Evolutionary conservation across 1,140 invertebrate species (phyloP).

Genomic region (Brachionus manjavacas): DNA sequence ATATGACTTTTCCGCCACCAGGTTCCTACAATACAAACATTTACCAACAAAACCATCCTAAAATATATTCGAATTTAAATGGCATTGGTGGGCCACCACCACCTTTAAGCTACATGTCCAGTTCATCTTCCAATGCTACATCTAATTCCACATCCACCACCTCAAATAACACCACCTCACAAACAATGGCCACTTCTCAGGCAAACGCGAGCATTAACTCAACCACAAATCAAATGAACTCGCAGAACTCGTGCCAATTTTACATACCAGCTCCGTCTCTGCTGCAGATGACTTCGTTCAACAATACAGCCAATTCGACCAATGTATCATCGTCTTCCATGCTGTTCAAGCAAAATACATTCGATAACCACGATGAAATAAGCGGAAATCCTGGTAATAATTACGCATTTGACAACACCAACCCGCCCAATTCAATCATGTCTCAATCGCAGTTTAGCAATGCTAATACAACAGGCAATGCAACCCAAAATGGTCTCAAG

Average conservation of each 20-base stretch:
- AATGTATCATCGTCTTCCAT: constrained; percentile 24
- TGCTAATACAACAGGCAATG: not conserved
- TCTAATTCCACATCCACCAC: constrained; percentile 32
- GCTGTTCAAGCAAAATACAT: constrained; percentile 7
- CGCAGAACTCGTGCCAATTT: constrained; percentile 10
- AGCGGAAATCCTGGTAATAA: not conserved
- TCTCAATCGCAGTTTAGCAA: constrained; percentile 9
- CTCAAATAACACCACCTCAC: constrained; percentile 16
- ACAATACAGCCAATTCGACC: not conserved
- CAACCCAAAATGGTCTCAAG: not conserved
- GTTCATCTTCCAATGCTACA: constrained; percentile 39
- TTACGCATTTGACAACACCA: not conserved
- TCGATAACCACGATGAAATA: not conserved
- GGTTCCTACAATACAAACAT: not conserved
- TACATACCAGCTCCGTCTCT: not conserved
- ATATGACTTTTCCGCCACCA: constrained; percentile 9
- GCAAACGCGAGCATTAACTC: not conserved
- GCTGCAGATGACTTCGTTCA: constrained; percentile 31
- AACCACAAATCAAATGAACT: not conserved
- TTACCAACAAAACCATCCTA: constrained; percentile 5
- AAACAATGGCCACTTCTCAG: not conserved
- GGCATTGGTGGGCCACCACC: constrained; percentile 36
- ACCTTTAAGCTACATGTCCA: constrained; percentile 13
- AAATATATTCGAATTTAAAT: constrained; percentile 33
- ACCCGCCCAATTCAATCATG: constrained; percentile 2